Percentiles rank a stretch among this genome's conserved stretches.
Conservation (phyloP, 2,888 invertebrate species). For the Ephialtes manifestator region DNA sequence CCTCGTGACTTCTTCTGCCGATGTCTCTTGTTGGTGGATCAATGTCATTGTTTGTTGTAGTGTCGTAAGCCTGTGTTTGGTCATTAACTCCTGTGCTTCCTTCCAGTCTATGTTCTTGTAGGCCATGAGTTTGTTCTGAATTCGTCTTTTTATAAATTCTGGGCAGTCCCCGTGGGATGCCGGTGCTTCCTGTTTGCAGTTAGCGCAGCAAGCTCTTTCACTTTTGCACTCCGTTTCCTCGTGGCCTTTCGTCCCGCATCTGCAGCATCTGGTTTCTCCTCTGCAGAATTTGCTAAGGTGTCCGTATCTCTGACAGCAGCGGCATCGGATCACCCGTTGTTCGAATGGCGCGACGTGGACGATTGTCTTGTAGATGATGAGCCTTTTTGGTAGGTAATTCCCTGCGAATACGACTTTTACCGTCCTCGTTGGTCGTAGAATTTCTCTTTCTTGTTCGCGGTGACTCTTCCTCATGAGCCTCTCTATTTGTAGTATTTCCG, state of each 20-base stretch:
- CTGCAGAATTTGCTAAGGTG: constrained; percentile 10
- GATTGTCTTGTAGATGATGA: not conserved
- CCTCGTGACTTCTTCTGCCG: constrained; percentile 10
- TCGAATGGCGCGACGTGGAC: constrained; percentile 6
- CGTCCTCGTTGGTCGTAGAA: not conserved
- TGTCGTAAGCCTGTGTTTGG: not conserved
- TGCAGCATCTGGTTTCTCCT: not conserved
- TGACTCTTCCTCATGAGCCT: not conserved
- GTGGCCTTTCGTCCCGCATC: not conserved
- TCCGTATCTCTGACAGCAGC: constrained; percentile 7
- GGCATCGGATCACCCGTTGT: not conserved
- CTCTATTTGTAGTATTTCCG: constrained; percentile 3
- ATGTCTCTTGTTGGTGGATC: constrained; percentile 11
- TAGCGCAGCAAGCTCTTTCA: constrained; percentile 1
- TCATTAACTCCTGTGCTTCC: constrained; percentile 4
- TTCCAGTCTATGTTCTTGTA: constrained; percentile 19
- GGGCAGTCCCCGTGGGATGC: constrained; percentile 7
- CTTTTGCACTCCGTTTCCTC: not conserved
- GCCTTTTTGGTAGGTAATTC: constrained; percentile 6
- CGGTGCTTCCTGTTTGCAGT: constrained; percentile 13
- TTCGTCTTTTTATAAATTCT: constrained; percentile 9
- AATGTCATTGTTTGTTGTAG: not conserved
- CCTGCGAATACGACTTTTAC: constrained; percentile 10
- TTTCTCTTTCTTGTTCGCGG: not conserved
- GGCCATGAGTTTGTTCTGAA: constrained; percentile 16